A percentile compares a stretch with the other conserved stretches of the same genome.
phyloP scores from a whole-genome alignment of 1,140 invertebrate species.

The Cotesia typhae region DNA sequence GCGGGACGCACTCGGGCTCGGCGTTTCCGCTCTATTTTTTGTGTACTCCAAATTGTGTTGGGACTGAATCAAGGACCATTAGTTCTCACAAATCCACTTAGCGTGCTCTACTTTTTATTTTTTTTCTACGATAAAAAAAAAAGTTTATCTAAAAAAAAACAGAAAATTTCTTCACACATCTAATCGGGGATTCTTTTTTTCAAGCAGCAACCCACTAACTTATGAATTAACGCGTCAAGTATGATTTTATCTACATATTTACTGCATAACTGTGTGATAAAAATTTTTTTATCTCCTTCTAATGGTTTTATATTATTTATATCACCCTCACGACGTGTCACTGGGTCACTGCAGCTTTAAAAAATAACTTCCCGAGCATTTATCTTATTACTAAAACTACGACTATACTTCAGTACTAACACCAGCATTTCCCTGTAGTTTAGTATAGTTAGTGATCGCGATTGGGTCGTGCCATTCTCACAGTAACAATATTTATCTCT shows the following conservation, averaged over 20 bases:
- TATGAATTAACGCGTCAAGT: too few species aligned
- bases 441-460: constrained; percentile 13
- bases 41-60: constrained; percentile 49
- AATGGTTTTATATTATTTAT: constrained; percentile 8
- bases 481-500: constrained; percentile 38
- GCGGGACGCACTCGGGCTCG: constrained; percentile 48
- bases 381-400: background rate
- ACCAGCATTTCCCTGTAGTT: constrained; percentile 1
- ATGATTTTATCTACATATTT: too few species aligned
- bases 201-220: too few species aligned
- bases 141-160: background rate
- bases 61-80: constrained; percentile 12
- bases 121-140: constrained; percentile 2
- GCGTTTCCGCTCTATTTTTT: constrained; percentile 60
- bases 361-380: constrained; percentile 4
- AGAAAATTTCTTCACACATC: background rate
- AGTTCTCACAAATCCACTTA: constrained; percentile 11
- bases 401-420: too few species aligned
- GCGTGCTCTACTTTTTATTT: background rate
- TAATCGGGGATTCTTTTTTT: background rate
- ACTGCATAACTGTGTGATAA: background rate
- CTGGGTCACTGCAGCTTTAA: constrained; percentile 29
- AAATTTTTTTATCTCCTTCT: background rate
- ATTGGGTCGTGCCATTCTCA: constrained; percentile 41
- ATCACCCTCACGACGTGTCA: constrained; percentile 22